Conservation (phyloP, 2,888 invertebrate species). For the Tachystola acroxantha region DNA sequence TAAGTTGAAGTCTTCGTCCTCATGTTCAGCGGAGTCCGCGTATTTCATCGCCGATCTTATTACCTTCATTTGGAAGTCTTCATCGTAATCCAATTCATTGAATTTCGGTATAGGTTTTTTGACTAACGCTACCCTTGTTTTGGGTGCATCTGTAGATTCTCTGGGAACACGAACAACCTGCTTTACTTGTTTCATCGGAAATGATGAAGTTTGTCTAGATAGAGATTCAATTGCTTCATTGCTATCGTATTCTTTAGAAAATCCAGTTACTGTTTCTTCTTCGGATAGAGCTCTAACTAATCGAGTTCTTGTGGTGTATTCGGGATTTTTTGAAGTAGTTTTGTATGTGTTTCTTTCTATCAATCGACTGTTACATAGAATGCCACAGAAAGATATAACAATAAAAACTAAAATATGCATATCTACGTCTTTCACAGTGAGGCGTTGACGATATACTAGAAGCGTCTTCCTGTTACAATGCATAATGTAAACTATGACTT, state of each 20-base stretch:
- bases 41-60: slow-evolving; percentile 25
- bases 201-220: too few species aligned
- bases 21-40: slow-evolving; percentile 47
- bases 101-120: slow-evolving; percentile 61
- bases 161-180: slow-evolving; percentile 17
- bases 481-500: slow-evolving; percentile 51
- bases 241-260: slow-evolving; percentile 29
- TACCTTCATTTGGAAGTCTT: slow-evolving; percentile 46
- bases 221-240: slow-evolving; percentile 21
- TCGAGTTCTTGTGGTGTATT: slow-evolving; percentile 22
- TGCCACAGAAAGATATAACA: slow-evolving; percentile 14
- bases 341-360: too few species aligned
- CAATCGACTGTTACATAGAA: not conserved
- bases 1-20: slow-evolving; percentile 63
- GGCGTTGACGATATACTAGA: slow-evolving; percentile 35
- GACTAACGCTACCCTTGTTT: slow-evolving; percentile 26
- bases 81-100: slow-evolving; percentile 45
- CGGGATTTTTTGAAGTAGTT: not conserved
- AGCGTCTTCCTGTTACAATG: slow-evolving; percentile 29
- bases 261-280: slow-evolving; percentile 22
- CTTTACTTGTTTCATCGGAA: not conserved
- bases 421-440: slow-evolving; percentile 24
- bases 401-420: slow-evolving; percentile 34
- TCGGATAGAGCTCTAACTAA: slow-evolving; percentile 28
- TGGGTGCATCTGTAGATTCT: slow-evolving; percentile 7